A percentile compares a stretch with the other conserved stretches of the same genome.
Evolutionary conservation across 1,140 invertebrate genomes (phyloP).

Genomic region (Drosophila tropicalis): DNA sequence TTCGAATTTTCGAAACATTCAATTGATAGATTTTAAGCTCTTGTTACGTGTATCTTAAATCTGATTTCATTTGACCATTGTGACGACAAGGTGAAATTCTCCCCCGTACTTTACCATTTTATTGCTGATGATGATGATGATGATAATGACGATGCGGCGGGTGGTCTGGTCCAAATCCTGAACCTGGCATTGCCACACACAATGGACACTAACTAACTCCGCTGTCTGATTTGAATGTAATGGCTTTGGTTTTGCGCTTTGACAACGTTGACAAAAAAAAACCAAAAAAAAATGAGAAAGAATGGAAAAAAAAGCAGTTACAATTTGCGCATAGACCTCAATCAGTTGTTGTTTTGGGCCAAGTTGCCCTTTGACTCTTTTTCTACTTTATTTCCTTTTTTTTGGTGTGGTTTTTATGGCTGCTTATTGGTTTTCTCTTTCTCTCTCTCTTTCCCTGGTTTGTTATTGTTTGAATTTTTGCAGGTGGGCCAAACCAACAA

Average conservation of each 20-base stretch:
- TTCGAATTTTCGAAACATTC: background rate
- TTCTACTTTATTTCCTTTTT: constrained; percentile 38
- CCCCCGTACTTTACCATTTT: background rate
- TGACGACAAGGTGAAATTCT: background rate
- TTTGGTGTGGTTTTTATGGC: constrained; percentile 43
- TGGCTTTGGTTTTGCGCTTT: constrained; percentile 47
- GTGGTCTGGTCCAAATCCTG: background rate
- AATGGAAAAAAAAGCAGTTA: constrained; percentile 32
- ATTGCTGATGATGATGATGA: constrained; percentile 1
- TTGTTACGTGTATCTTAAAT: background rate
- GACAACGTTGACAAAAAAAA: constrained; percentile 20
- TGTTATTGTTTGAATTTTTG: constrained; percentile 15
- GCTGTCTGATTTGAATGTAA: constrained; percentile 77
- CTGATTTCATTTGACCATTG: constrained; percentile 1
- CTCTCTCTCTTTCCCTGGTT: background rate
- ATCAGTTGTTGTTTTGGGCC: constrained; percentile 52
- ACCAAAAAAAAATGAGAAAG: constrained; percentile 1
- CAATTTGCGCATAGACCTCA: constrained; percentile 55
- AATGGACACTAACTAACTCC: constrained; percentile 79
- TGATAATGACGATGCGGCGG: background rate
- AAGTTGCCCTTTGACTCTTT: constrained; percentile 48
- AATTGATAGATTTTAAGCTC: background rate
- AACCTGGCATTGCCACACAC: constrained; percentile 44
- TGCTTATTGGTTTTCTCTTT: constrained; percentile 61
- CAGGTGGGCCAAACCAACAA: constrained; percentile 53